A percentile compares a stretch with the other conserved stretches of the same genome.
phyloP scores from a whole-genome alignment of 2,888 invertebrate genomes.

The Empis livida region DNA sequence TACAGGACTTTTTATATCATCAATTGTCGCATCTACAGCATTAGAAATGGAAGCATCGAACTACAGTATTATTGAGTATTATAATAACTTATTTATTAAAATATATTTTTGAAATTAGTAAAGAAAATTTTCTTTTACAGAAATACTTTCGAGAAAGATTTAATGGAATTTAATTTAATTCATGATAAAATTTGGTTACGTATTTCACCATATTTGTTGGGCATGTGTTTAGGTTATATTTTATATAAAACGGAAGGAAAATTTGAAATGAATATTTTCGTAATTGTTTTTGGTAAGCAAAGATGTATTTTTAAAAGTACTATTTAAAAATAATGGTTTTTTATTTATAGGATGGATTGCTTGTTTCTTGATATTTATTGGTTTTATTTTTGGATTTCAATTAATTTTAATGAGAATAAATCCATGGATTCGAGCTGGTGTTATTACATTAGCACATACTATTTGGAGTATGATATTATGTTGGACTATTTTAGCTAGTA shows the following conservation, averaged over 20 bases:
- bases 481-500: constrained; percentile 36
- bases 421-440: constrained; percentile 20
- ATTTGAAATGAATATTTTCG: constrained; percentile 17
- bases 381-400: constrained; percentile 19
- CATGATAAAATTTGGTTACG: constrained; percentile 64
- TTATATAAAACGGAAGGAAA: constrained; percentile 48
- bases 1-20: constrained; percentile 32
- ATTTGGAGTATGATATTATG: constrained; percentile 36
- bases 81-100: neutral
- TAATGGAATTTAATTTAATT: constrained; percentile 49
- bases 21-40: constrained; percentile 39
- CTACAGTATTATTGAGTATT: neutral
- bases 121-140: neutral
- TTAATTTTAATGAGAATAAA: constrained; percentile 13
- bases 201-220: constrained; percentile 58
- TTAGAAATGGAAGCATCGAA: constrained; percentile 20
- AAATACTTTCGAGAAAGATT: constrained; percentile 34
- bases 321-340: neutral
- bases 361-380: constrained; percentile 13
- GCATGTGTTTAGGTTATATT: constrained; percentile 60
- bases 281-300: constrained; percentile 20
- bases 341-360: constrained; percentile 22
- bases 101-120: constrained; percentile 1
- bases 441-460: constrained; percentile 35
- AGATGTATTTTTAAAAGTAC: too few species aligned